Evolutionary conservation across 2,888 invertebrate genomes (phyloP), one percentile per base, ranked within the genome.

Genomic region (Parnassius apollo): DNA sequence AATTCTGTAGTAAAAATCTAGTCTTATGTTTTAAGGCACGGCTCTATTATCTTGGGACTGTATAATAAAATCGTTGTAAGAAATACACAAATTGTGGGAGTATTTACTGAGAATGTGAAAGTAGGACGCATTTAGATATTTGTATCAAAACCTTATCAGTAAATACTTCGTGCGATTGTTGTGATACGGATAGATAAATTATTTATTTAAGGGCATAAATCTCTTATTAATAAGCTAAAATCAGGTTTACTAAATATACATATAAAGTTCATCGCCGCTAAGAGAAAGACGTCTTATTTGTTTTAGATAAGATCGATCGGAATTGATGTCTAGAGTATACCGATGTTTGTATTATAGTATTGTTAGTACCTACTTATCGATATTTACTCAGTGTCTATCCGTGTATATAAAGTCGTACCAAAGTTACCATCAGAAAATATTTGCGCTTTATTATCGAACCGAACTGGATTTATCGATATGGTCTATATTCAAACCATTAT

Each of bases 1-100:
- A 79, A 83, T 81, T 84, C 80, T 79, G 83, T 88, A 88, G 91
- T 89, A 89, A 90, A 18, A 91, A 83, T 91, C 91, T 91, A 91
- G 91, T 91, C 91, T 88, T 91, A 90, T 80, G 80, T 87, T 77
- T 72, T 90, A 90, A 88, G 89, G 85, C 85, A 82, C 81, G 79
- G 81, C 80, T 81, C 78, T 79, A 83, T 86, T 78, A 83, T 86
- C 84, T 87, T 83, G 58, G 80, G 78, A 85, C 80, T 91, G 88
- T 91, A 88, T 73, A 88, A 91, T 35, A 35, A 90, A 75, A 80
- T 77, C 80, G 80, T 78, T 82, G 73, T 85, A 85, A 81, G 82
- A 71, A n/a, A 56, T 75, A 74, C 83, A 83, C 79, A 76, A 78
- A 77, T 85, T 86, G 85, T 76, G 76, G 76, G 72, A 80, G 80